Conservation (phyloP, 2,888 invertebrate species). For the Aphodius granarius region DNA sequence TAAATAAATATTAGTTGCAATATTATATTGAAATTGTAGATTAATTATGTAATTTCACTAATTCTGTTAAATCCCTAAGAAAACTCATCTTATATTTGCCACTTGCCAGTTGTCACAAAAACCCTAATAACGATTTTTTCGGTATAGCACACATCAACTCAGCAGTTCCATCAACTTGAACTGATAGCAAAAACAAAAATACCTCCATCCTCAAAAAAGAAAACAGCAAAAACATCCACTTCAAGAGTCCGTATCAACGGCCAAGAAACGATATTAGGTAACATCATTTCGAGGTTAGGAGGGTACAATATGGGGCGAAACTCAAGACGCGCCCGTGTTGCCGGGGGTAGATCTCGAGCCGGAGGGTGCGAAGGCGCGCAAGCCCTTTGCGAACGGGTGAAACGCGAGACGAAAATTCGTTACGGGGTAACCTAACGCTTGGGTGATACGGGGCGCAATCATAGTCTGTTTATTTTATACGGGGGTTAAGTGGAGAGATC, state of each 20-base stretch:
- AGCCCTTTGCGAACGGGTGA: slow-evolving; percentile 1
- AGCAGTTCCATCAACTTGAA: background rate
- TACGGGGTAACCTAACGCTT: background rate
- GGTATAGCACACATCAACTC: background rate
- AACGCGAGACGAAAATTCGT: slow-evolving; percentile 15
- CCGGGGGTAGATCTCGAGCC: background rate
- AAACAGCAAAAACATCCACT: background rate
- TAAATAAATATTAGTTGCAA: no score
- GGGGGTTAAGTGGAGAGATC: slow-evolving; percentile 31
- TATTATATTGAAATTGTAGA: no score
- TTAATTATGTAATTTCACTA: no score
- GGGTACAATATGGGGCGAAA: background rate
- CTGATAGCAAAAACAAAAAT: background rate
- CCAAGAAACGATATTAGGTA: slow-evolving; percentile 7
- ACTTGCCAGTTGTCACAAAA: background rate
- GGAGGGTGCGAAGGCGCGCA: background rate
- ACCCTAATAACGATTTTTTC: background rate
- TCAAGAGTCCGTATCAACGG: background rate
- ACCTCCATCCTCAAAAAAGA: background rate
- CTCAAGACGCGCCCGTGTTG: background rate
- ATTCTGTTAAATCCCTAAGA: background rate
- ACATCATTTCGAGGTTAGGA: background rate
- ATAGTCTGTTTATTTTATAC: slow-evolving; percentile 34
- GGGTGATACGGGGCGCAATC: slow-evolving; percentile 7
- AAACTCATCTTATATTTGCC: background rate